These are phyloP conservation scores for Poecilia wingei DNA, from an alignment of 2,797 vertebrate genomes.

Conservation along the genomic window DNA sequence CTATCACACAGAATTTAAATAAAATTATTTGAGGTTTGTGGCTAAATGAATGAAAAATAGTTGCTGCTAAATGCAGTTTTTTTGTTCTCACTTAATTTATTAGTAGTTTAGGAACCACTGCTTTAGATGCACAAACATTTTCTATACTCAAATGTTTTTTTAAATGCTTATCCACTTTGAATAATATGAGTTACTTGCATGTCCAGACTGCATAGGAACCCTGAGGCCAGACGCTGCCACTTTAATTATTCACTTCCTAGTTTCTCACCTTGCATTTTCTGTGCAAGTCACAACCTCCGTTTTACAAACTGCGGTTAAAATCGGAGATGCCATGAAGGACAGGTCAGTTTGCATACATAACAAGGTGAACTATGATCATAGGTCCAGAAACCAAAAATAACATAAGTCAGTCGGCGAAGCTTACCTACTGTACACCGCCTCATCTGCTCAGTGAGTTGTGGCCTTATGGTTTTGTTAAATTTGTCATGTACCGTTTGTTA, in stretches of 20 bases:
- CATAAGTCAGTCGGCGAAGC: slow-evolving; percentile 4
- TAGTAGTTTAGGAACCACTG: neutral
- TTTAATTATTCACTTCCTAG: neutral
- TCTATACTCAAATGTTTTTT: neutral
- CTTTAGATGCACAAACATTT: neutral
- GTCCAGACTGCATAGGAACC: neutral
- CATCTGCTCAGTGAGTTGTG: slow-evolving; percentile 25
- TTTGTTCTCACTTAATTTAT: neutral
- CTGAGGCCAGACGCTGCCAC: neutral
- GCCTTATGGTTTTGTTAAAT: slow-evolving; percentile 31
- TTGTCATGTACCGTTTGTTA: slow-evolving; percentile 2
- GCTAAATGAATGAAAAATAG: neutral
- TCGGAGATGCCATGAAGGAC: neutral
- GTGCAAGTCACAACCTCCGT: slow-evolving; percentile 30
- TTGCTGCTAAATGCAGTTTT: neutral
- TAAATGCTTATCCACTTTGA: neutral
- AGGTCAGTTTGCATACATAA: neutral
- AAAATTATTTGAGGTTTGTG: neutral
- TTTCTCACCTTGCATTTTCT: slow-evolving; percentile 19
- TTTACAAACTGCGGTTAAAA: slow-evolving; percentile 23
- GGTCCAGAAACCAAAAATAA: neutral
- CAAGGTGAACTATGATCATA: neutral
- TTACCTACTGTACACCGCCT: slow-evolving; percentile 7
- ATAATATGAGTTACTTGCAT: neutral
- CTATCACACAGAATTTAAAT: neutral